Base-by-base conservation (phyloP, 1,140 invertebrate species). In the Vanessa atalanta region DNA sequence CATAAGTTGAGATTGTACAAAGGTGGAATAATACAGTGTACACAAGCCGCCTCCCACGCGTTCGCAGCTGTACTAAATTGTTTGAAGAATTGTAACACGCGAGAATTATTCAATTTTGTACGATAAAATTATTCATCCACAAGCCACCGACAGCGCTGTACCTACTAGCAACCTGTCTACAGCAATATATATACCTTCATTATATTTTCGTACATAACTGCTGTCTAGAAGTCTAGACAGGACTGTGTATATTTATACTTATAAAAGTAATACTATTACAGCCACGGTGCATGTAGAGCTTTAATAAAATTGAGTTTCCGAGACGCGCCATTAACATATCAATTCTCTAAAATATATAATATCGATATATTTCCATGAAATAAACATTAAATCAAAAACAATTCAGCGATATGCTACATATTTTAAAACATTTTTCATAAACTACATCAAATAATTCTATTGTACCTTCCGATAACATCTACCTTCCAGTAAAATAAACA, bases 1-100 rank as follows among this genome's bases (percentile, higher is more conserved):
- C 82, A 88, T 83, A 81, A 72, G 77, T 77, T 77, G 74, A 73
- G 67, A 73, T 74, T 75, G 76, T 80, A 80, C 73, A 80, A 79
- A 82, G 66, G 76, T 70, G 71, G 66, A 80, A 81, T 83, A 75
- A 67, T 81, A 79, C 82, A 69, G 76, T 76, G 71, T 69, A 78
- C 70, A 78, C 76, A 47, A 65, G 31, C 47, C 65, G 65, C 77
- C 79, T 81, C 82, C 80, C 83, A 83, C 83, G 83, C 81, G 47
- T 53, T 57, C 63, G 57, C 64, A 68, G 67, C 72, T 67, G 67
- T 47, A 70, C 65, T 71, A 64, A 72, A 72, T 53, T 77, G 70
- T 73, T 77, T 77, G 65, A 73, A 74, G 66, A 73, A 71, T 77
- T 73, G 47, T 70, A 70, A 67, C 73, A 71, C 47, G 51, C 65